A percentile compares a stretch with the other conserved stretches of the same genome.
Conservation (phyloP, 2,113 vertebrate species). For the Zosterops borbonicus region DNA sequence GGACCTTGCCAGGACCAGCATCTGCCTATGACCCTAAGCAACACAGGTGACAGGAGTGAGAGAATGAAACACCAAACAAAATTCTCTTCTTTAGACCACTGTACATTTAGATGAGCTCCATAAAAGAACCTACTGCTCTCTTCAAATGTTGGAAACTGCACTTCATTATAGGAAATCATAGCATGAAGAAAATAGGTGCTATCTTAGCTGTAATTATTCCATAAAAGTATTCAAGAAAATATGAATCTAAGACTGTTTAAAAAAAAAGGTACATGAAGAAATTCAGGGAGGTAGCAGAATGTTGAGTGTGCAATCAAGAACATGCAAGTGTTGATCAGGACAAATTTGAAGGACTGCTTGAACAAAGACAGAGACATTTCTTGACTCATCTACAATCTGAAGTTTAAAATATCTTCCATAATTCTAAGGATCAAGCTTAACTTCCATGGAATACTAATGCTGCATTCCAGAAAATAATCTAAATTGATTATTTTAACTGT, state of each 20-base stretch:
- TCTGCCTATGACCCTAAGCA: neutral
- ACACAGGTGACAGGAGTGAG: neutral
- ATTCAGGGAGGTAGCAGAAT: neutral
- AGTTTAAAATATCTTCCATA: slow-evolving; percentile 42
- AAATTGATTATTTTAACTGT: slow-evolving; percentile 64
- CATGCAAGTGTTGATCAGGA: neutral
- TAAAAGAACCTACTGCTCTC: neutral
- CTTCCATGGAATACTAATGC: slow-evolving; percentile 21
- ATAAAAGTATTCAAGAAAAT: neutral
- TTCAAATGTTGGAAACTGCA: neutral
- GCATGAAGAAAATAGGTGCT: neutral
- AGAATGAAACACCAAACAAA: neutral
- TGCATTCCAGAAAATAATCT: slow-evolving; percentile 67
- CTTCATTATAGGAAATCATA: neutral
- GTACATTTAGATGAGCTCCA: neutral
- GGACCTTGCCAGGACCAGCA: neutral
- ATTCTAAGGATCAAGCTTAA: slow-evolving; percentile 46
- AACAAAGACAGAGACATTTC: neutral
- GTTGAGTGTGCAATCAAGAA: neutral
- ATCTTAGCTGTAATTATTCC: neutral
- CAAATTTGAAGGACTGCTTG: neutral
- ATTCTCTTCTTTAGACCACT: neutral
- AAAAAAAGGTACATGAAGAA: neutral
- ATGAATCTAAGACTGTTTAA: neutral
- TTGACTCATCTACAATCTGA: neutral